Conservation (phyloP, 2,797 vertebrate genomes). For the Melanogrammus aeglefinus region DNA sequence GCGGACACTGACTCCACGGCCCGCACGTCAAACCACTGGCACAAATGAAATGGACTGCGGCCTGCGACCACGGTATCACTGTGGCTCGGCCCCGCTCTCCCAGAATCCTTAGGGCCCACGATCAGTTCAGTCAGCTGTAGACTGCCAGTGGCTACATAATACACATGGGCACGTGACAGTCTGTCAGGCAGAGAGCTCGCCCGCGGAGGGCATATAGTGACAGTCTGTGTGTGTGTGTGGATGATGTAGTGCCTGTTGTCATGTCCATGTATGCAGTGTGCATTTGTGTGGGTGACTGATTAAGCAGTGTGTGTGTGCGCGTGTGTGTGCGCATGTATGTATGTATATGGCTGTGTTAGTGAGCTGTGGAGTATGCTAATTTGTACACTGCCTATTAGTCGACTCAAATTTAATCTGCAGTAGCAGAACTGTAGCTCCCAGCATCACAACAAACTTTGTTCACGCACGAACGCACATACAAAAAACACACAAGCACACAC, state of each 20-base stretch:
- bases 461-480: background rate
- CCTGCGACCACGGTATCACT: background rate
- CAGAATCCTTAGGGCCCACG: background rate
- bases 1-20: background rate
- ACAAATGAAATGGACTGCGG: background rate
- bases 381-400: slow-evolving; percentile 9
- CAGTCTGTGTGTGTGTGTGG: background rate
- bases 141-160: slow-evolving; percentile 1
- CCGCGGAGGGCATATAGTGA: background rate
- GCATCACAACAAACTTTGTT: background rate
- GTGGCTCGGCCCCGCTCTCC: background rate
- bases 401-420: slow-evolving; percentile 13
- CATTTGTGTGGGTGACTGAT: background rate
- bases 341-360: slow-evolving; percentile 4
- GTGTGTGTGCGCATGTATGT: slow-evolving; percentile 6
- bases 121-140: slow-evolving; percentile 12
- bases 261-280: background rate
- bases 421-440: slow-evolving; percentile 10
- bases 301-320: background rate
- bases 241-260: background rate
- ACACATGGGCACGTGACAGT: slow-evolving; percentile 19
- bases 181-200: slow-evolving; percentile 13
- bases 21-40: no score
- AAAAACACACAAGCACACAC: slow-evolving; percentile 11
- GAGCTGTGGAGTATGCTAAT: background rate